Conservation (phyloP, 2,888 invertebrate species). For the Melanchra persicariae region DNA sequence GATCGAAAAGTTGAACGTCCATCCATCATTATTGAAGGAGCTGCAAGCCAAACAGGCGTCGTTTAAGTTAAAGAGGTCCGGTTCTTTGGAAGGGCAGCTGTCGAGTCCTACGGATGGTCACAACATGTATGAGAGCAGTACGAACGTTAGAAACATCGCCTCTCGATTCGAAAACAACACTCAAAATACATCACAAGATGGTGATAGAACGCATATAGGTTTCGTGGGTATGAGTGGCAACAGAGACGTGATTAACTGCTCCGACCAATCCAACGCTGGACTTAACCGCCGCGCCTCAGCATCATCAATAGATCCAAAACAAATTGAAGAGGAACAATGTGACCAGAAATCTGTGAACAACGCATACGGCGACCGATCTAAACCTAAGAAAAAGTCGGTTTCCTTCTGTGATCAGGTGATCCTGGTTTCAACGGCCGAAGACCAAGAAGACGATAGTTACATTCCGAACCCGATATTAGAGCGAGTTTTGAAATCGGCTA, state of each 20-base stretch:
- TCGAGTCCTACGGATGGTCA: constrained; percentile 76
- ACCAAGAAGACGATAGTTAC: constrained; percentile 97
- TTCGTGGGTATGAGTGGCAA: constrained; percentile 85
- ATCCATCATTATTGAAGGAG: constrained; percentile 92
- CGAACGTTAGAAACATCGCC: constrained; percentile 94
- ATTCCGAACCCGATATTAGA: constrained; percentile 97
- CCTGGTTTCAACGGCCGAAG: constrained; percentile 97
- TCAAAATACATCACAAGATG: constrained; percentile 76
- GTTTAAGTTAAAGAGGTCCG: constrained; percentile 83
- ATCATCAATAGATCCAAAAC: constrained; percentile 85
- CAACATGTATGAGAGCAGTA: constrained; percentile 73
- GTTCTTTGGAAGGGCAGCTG: constrained; percentile 82
- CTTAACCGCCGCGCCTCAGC: constrained; percentile 83
- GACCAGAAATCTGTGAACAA: constrained; percentile 82
- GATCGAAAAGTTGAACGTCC: constrained; percentile 76
- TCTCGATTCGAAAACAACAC: constrained; percentile 93
- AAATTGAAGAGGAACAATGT: constrained; percentile 83
- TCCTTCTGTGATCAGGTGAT: constrained; percentile 99
- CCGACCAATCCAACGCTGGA: constrained; percentile 82
- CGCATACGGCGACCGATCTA: constrained; percentile 88
- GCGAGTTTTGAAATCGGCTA: constrained; percentile 95
- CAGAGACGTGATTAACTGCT: constrained; percentile 87
- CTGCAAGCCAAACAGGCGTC: constrained; percentile 94
- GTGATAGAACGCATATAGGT: constrained; percentile 84
- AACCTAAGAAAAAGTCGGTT: constrained; percentile 97